Base-by-base conservation (phyloP, 2,888 invertebrate genomes). In the Spialia ferax region DNA sequence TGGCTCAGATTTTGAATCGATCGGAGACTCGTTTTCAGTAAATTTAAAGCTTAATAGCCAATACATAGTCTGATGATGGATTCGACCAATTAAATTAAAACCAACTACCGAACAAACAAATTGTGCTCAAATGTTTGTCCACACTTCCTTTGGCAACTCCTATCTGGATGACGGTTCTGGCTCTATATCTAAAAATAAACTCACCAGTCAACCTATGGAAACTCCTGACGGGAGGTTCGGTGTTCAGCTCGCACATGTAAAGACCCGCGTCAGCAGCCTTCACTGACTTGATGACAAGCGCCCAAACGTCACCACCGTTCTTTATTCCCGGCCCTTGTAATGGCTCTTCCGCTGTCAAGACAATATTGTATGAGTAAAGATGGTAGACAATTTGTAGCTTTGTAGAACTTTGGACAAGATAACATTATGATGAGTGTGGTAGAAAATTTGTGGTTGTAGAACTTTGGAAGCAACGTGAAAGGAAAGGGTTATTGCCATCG, bases 221-320 rank as follows among this genome's bases (percentile, higher is more conserved):
- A 79, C 97, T 97, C 72, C 96, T 94, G 54, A 97, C 95, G 0
- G 96, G 95, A 0, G 97, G 97, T 75, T 96, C 96, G 15, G 96
- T 96, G 88, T 97, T 97, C 18, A 97, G 95, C 88, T 97, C 97
- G 78, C 97, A 98, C 75, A 96, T 95, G 84, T 97, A 98, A 38
- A 97, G 94, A 1, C 97, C 97, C 0, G 97, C 95, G 82, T 98
- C 97, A 0, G 95, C 93, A 0, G 95, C 90, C 77, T 94, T 95
- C 15, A 96, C 95, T 18, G 95, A 91, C 81, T 96, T 96, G 79
- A 98, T 97, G 71, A 97, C 95, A 59, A 98, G 94, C 50, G 97
- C 97, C 97, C 97, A 97, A 15, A 97, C 97, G 80, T 97, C 97
- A 0, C 97, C 97, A 1, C 96, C 97, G 79, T 94, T 93, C 55